Conservation (phyloP, 2,113 vertebrate species). For the Istiophorus platypterus region DNA sequence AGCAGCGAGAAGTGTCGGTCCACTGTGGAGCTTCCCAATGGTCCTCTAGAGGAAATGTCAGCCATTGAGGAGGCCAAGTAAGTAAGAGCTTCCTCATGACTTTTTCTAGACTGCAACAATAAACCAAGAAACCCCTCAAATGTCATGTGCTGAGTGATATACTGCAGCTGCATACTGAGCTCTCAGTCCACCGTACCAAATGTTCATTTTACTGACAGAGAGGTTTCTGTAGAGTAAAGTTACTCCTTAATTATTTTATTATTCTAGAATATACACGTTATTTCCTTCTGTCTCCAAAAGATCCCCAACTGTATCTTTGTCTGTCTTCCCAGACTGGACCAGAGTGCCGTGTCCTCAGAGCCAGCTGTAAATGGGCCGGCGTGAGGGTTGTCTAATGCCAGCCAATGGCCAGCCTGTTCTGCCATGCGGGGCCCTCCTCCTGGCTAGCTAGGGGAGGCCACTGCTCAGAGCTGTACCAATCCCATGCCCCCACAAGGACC, state of each 20-base stretch:
- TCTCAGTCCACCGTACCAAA: background rate
- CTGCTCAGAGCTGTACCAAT: conserved; percentile 86
- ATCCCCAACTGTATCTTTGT: background rate
- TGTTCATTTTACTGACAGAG: background rate
- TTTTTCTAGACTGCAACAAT: background rate
- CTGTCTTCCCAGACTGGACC: conserved; percentile 84
- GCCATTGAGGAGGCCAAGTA: conserved; percentile 82
- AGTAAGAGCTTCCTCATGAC: conserved; percentile 42
- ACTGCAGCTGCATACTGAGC: background rate
- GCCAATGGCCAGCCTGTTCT: conserved; percentile 72
- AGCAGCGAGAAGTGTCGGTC: conserved; percentile 80
- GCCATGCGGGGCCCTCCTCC: conserved; percentile 75
- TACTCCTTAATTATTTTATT: background rate
- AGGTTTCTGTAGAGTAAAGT: no score
- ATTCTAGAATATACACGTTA: background rate
- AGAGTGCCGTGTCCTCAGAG: conserved; percentile 84
- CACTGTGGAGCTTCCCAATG: conserved; percentile 78
- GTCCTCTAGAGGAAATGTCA: conserved; percentile 79
- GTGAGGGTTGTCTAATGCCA: conserved; percentile 81
- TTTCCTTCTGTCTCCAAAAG: background rate
- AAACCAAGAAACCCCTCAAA: background rate
- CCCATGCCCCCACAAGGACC: conserved; percentile 90
- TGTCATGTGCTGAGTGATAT: background rate
- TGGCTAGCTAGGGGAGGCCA: conserved; percentile 79
- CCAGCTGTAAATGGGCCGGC: conserved; percentile 92